Evolutionary conservation across 2,113 vertebrate genomes (phyloP), one percentile per base, ranked within the genome.

Genomic region (Pholis gunnellus): DNA sequence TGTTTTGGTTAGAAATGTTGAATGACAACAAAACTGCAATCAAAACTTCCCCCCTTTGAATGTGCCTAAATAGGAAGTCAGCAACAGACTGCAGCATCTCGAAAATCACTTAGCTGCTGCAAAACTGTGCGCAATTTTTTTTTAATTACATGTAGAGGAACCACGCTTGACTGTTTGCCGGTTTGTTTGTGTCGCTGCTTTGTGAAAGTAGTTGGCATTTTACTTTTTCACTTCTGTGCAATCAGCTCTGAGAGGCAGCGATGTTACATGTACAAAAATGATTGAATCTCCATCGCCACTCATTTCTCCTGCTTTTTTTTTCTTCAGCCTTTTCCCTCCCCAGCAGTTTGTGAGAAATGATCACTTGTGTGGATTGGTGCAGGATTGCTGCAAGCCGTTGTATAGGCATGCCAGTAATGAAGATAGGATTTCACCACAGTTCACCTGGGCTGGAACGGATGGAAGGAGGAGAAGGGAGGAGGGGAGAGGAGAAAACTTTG

Each of bases 351-450:
- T 77, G 75, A 75, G 50, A 83, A 81, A 80, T 69, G 15, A 79
- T 91, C 77, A 67, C 40, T 77, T 59, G 56, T 83, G 80, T 77
- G 67, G 60, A 59, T 64, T 68, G 76, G 60, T 66, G 60, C 31
- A 63, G 25, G 46, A 78, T 36, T 36, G 72, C 79, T 85, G 31
- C 42, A 56, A 77, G 73, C 50, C n/a, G 15, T 56, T n/a, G 17
- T 38, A 57, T 52, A 81, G 56, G 75, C 59, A 64, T 56, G 31
- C 48, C 61, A 69, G 42, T 72, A 85, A 87, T 72, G 64, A 85
- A 67, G 64, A 60, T 74, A 77, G 78, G 69, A 85, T 68, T 84
- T 31, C 52, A 70, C 44, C 61, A 73, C 14, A 54, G 52, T 76
- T 73, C 70, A 70, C 48, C 65, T 74, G 46, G 31, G 38, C 13